These are phyloP conservation scores for Zeuzera pyrina DNA, from an alignment of 2,888 invertebrate species.

Conservation along the genomic window DNA sequence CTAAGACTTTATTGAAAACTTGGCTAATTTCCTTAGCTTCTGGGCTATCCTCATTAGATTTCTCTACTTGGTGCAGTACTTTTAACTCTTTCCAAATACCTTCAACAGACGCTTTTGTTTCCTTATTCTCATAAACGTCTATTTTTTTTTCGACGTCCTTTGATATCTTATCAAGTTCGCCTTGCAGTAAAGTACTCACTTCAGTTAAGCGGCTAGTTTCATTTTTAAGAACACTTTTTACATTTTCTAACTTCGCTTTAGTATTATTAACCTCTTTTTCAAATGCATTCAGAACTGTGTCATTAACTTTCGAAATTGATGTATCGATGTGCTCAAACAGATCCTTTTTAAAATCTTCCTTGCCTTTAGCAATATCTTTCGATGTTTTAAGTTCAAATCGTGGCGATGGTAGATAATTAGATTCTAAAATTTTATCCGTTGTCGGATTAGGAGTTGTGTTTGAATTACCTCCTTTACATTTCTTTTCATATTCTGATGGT, in stretches of 20 bases:
- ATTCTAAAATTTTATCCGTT: no score
- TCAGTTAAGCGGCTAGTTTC: slow-evolving; percentile 33
- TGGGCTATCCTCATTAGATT: slow-evolving; percentile 24
- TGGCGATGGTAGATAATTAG: no score
- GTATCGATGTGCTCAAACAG: slow-evolving; percentile 16
- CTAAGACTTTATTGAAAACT: slow-evolving; percentile 30
- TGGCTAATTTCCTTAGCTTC: slow-evolving; percentile 31
- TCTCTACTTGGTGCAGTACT: slow-evolving; percentile 30
- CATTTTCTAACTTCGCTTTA: slow-evolving; percentile 19
- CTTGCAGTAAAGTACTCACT: slow-evolving; percentile 31
- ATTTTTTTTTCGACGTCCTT: slow-evolving; percentile 27
- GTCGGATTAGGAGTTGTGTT: no score
- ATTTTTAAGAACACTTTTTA: slow-evolving; percentile 25
- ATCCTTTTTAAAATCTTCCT: slow-evolving; percentile 3
- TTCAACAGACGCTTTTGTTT: slow-evolving; percentile 24
- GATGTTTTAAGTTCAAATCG: slow-evolving; percentile 1
- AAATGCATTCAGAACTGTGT: slow-evolving; percentile 22
- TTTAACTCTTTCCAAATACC: slow-evolving; percentile 33
- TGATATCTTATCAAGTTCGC: slow-evolving; percentile 36
- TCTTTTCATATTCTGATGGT: slow-evolving; percentile 20
- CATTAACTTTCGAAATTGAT: slow-evolving; percentile 21
- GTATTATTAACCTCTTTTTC: slow-evolving; percentile 17
- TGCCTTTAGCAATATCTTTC: slow-evolving; percentile 1
- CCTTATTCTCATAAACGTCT: slow-evolving; percentile 16
- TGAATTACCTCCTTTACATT: slow-evolving; percentile 19